Evolutionary conservation across 1,140 invertebrate genomes (phyloP).

Genomic region (Tribolium madens): DNA sequence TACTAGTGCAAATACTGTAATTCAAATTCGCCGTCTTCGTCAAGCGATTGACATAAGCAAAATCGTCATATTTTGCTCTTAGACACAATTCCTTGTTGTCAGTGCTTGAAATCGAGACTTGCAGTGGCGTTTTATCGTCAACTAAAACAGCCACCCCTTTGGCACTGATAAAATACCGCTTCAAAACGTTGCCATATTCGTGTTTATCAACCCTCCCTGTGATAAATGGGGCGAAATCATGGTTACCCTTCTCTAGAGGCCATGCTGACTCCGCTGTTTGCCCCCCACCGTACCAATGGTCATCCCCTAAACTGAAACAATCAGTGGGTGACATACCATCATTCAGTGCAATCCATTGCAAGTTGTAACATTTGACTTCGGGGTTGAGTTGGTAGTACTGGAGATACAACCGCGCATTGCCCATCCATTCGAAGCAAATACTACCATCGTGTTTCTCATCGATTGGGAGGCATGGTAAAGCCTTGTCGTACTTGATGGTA

Average conservation of each 20-base stretch:
- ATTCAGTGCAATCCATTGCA: slow-evolving; percentile 83
- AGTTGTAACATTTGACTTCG: slow-evolving; percentile 80
- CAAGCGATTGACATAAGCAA: slow-evolving; percentile 79
- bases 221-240: slow-evolving; percentile 83
- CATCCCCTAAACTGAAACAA: slow-evolving; percentile 81
- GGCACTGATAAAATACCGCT: slow-evolving; percentile 86
- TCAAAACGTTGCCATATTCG: slow-evolving; percentile 85
- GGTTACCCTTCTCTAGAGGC: slow-evolving; percentile 79
- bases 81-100: slow-evolving; percentile 78
- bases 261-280: slow-evolving; percentile 81
- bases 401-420: slow-evolving; percentile 79
- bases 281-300: slow-evolving; percentile 86
- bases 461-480: slow-evolving; percentile 78
- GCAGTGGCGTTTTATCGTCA: slow-evolving; percentile 81
- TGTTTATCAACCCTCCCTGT: slow-evolving; percentile 82
- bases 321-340: slow-evolving; percentile 78
- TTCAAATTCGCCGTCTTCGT: slow-evolving; percentile 77
- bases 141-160: slow-evolving; percentile 85
- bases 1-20: slow-evolving; percentile 84
- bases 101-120: slow-evolving; percentile 77
- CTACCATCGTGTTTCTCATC: slow-evolving; percentile 71
- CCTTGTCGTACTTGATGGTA: slow-evolving; percentile 70
- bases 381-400: slow-evolving; percentile 70
- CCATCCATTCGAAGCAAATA: slow-evolving; percentile 85
- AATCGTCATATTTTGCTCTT: slow-evolving; percentile 80